Evolutionary conservation across 2,888 invertebrate genomes (phyloP).

Genomic region (Platycnemis pennipes): DNA sequence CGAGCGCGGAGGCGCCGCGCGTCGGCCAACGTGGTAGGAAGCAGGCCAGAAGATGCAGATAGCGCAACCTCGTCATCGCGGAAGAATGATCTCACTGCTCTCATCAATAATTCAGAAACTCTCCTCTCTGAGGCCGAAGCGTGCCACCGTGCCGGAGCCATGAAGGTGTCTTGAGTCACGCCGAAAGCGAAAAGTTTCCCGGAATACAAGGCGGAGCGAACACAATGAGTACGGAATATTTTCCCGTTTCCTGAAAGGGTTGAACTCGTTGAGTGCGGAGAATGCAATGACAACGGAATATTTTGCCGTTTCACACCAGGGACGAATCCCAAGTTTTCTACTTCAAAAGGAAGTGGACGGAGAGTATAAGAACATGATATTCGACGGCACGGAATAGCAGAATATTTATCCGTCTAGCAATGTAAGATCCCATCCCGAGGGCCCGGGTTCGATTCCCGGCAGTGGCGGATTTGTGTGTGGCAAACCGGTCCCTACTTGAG

Average conservation of each 20-base stretch:
- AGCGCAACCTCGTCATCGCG: not conserved
- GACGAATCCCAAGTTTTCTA: too few relatives aligned
- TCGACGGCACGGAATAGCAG: too few relatives aligned
- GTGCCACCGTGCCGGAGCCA: not conserved
- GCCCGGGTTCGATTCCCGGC: too few relatives aligned
- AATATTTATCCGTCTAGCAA: too few relatives aligned
- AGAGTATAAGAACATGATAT: too few relatives aligned
- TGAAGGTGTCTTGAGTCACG: not conserved
- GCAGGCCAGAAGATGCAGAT: not conserved
- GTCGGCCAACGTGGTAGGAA: not conserved
- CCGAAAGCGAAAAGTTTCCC: not conserved
- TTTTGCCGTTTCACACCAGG: not conserved
- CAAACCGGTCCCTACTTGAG: too few relatives aligned
- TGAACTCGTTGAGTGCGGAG: too few relatives aligned
- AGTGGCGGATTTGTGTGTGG: too few relatives aligned
- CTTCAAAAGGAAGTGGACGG: too few relatives aligned
- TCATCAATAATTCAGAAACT: slow-evolving; percentile 10
- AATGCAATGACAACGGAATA: not conserved
- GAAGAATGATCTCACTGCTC: not conserved
- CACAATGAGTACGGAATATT: not conserved
- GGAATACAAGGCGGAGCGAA: not conserved
- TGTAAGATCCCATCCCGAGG: too few relatives aligned
- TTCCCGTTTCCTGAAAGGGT: not conserved
- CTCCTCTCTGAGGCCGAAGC: not conserved
- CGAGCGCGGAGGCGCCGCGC: not conserved